Base-by-base conservation (phyloP, 2,113 vertebrate genomes). In the Lagopus muta region DNA sequence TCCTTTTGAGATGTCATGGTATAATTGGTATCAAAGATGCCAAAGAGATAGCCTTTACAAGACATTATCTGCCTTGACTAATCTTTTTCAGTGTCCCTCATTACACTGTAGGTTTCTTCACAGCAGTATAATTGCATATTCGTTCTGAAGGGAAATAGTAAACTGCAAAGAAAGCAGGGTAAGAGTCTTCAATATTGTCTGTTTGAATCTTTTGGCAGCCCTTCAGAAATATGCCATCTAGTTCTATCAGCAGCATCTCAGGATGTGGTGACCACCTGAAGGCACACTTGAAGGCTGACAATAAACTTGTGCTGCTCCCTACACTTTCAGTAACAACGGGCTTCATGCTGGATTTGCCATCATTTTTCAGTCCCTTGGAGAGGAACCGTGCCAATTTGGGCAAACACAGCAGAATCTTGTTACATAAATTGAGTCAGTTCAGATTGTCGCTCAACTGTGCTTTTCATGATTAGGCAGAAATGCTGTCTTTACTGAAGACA, bases 191-290 rank as follows among this genome's bases (percentile, higher is more conserved):
- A 54, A 75, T 55, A 79, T 69, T 77, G 92, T 93, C 43, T 80
- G 82, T 48, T 83, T 89, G 88, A 94, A 82, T 93, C 85, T 96
- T 91, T 90, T 97, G 96, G 96, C 96, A 97, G 88, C 69, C 80
- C 88, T 94, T 96, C 96, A 97, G 93, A 88, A 97, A 95, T 70
- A 90, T 90, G 95, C 94, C 91, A 96, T 94, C 90, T 61, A 48
- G 69, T 90, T 86, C 93, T 93, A 94, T 92, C 93, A 86, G 90
- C 92, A 93, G 74, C 86, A 2, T 94, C 95, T 95, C 90, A 86
- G 96, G 94, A 96, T 95, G 94, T 92, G 93, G 96, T 95, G 96
- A 94, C 96, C 96, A 97, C 94, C 96, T 97, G 94, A 95, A 95
- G 90, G 92, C 94, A 95, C 82, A 69, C 93, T 95, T 89, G 85